Conservation (phyloP, 2,888 invertebrate genomes). For the Cactoblastis cactorum region DNA sequence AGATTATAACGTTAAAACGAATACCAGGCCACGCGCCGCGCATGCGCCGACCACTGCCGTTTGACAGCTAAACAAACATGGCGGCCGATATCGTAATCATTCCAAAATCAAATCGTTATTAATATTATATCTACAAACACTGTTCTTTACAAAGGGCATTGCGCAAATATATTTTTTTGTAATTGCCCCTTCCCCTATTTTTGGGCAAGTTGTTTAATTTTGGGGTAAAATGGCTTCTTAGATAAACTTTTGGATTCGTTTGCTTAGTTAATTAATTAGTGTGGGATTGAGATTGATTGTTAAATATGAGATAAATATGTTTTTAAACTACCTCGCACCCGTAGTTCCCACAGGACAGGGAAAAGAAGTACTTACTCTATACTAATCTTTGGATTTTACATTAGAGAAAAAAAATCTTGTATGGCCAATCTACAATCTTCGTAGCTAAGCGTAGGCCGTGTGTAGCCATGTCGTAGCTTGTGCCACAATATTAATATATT, state of each 20-base stretch:
- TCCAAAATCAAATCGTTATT: constrained; percentile 53
- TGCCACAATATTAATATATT: no score
- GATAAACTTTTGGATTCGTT: constrained; percentile 24
- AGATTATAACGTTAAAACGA: no score
- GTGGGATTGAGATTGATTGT: constrained; percentile 18
- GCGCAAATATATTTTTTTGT: constrained; percentile 50
- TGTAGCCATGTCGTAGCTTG: no score
- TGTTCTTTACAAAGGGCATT: constrained; percentile 38
- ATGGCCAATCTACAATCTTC: no score
- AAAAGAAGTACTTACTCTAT: no score
- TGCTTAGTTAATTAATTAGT: constrained; percentile 22
- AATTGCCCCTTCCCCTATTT: constrained; percentile 47
- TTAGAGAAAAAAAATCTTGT: no score
- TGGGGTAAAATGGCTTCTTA: constrained; percentile 32
- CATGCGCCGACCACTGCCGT: constrained; percentile 34
- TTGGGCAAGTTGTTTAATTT: constrained; percentile 35
- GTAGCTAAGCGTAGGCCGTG: no score
- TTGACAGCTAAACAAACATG: constrained; percentile 56
- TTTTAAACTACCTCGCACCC: no score
- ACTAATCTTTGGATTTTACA: no score
- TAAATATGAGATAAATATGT: no score
- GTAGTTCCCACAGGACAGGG: no score
- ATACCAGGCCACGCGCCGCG: constrained; percentile 45
- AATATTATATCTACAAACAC: constrained; percentile 52
- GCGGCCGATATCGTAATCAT: constrained; percentile 48